Base-by-base conservation (phyloP, 2,113 vertebrate species). In the Anarrhichthys ocellatus region DNA sequence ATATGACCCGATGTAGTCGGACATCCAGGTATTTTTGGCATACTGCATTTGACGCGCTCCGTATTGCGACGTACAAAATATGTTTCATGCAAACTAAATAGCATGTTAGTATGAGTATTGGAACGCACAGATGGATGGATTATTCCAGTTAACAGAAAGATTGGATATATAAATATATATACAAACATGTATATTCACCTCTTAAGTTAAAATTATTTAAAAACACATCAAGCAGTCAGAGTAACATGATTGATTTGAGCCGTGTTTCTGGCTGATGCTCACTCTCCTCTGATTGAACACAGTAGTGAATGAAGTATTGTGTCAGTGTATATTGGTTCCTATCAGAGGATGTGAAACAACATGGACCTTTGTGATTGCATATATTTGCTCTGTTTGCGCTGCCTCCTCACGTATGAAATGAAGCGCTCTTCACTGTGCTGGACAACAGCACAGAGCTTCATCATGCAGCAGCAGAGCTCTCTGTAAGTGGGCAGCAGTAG, bases 401-500 rank as follows among this genome's bases (percentile, higher is more conserved):
- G 44, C 76, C 58, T 59, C 64, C 44, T 64, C 64, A 56, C 64
- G 50, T 78, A 66, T 77, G 64, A 78, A 76, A 75, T 67, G 11
- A 76, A 44, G 46, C 82, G 6, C 69, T 65, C 36, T 75, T 68
- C 63, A 34, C 73, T 50, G 52, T 9, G 62, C 44, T 52, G 42
- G 76, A 67, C 58, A 50, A 42, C 4, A 29, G 29, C 29, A 29
- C 29, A 24, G 62, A 17, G 62, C 32, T 29, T 78, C 63, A 87
- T 87, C 84, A n/a, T 15, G 13, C 58, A 72, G 36, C 61, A 76
- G 54, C 84, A 87, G 64, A 63, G 50, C 63, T 48, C 70, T 63
- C 36, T 54, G 18, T 22, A 40, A 73, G 68, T 18, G 64, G 66
- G 46, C 76, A 76, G 48, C 50, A 46, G 68, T 65, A 20, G n/a